phyloP scores from a whole-genome alignment of 2,113 vertebrate genomes.

The Hyaena hyaena region DNA sequence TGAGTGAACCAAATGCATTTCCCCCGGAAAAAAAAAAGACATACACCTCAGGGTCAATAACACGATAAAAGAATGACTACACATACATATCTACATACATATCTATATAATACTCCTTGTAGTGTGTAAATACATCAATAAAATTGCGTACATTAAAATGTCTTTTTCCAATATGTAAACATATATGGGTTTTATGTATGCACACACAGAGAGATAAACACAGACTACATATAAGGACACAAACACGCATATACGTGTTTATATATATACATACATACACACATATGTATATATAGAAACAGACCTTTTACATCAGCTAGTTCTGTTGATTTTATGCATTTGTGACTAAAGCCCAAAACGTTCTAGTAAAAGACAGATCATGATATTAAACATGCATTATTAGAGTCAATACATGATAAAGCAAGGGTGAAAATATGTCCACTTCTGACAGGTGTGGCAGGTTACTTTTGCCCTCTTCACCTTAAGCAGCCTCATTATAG shows the following conservation, averaged over 20 bases:
- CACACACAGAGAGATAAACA: neutral
- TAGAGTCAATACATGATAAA: neutral
- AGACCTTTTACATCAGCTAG: neutral
- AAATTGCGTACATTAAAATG: neutral
- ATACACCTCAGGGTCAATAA: neutral
- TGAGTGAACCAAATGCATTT: neutral
- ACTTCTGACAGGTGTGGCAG: neutral
- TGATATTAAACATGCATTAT: neutral
- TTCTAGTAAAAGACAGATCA: neutral
- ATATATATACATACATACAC: neutral
- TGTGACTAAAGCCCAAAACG: neutral
- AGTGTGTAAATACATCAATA: neutral
- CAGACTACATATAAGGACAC: neutral
- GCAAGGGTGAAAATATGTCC: neutral
- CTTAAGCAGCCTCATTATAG: neutral
- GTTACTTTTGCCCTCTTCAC: neutral
- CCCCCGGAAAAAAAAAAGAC: neutral
- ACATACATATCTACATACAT: neutral
- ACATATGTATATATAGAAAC: neutral
- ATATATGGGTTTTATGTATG: neutral
- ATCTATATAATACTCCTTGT: neutral
- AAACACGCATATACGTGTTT: neutral
- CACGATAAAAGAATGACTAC: neutral
- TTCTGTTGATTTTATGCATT: neutral
- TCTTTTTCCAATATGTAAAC: neutral